Evolutionary conservation across 2,888 invertebrate species (phyloP), one percentile per base, ranked within the genome.

Genomic region (Eupithecia subfuscata): DNA sequence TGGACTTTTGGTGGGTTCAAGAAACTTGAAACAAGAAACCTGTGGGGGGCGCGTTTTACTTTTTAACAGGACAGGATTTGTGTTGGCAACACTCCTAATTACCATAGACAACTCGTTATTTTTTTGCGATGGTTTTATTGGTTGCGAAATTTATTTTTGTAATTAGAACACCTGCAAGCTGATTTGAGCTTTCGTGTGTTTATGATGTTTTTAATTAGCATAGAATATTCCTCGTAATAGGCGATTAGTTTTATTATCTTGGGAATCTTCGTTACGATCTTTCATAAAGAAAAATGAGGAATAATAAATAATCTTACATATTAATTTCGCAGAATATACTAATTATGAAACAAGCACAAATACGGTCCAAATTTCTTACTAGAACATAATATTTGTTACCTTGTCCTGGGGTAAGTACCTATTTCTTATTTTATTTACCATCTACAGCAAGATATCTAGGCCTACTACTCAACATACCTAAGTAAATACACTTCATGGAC

Each of bases 1-100:
- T 71, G 77, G 78, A 81, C 80, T 83, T 82, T 79, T 78, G 78
- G 82, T 78, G 80, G 77, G 87, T 88, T 88, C 85, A 85, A 85
- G 71, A 79, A 82, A 84, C 88, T 80, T 80, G 74, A 84, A 84
- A 86, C 79, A 71, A 69, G 75, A 37, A 67, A 79, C 73, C 65
- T 71, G 83, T 60, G 14, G 60, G 80, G 78, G 85, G 85, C 48
- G 22, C 63, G 70, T 52, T 72, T 60, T 69, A 72, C 75, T 77
- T 76, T 73, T 69, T 48, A n/a, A 52, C 64, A 34, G 64, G 64
- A 63, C 70, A 30, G 43, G 30, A 9, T 11, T 60, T 68, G 68
- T 68, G 71, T 64, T 73, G 73, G 70, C 60, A 56, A 64, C 25
- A 48, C 56, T 69, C 56, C 56, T 45, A 30, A 60, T 70, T 65